A percentile compares a stretch with the other conserved stretches of the same genome.
Evolutionary conservation across 92 coral and sea anemone genomes (phyloP).

Genomic region (Zoanthus sociatus): DNA sequence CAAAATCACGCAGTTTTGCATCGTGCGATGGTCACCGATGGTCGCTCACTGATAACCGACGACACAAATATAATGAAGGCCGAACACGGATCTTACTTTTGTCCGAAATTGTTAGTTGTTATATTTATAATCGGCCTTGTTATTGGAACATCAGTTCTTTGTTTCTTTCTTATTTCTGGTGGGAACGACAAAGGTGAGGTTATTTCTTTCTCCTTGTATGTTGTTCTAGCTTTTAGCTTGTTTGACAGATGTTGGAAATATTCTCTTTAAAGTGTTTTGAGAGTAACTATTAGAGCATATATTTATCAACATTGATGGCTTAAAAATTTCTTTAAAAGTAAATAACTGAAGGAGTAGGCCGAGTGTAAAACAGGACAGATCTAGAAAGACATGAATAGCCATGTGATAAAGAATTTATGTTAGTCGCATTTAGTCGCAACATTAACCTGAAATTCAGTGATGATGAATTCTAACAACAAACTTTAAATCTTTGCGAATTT

Average conservation of each 20-base stretch:
- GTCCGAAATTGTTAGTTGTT: not conserved
- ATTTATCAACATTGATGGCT: constrained; percentile 10
- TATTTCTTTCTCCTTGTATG: not conserved
- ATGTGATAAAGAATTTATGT: too few species aligned
- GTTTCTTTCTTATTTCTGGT: constrained; percentile 30
- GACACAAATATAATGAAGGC: constrained; percentile 13
- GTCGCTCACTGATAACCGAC: constrained; percentile 4
- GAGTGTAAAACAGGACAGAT: constrained; percentile 13
- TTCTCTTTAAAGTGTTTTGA: constrained; percentile 13
- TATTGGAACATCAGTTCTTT: not conserved
- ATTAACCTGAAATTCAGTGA: too few species aligned
- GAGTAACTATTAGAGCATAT: not conserved
- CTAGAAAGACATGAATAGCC: not conserved
- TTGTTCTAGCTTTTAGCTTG: constrained; percentile 26
- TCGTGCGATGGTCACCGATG: constrained; percentile 20
- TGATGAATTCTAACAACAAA: too few species aligned
- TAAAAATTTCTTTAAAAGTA: constrained; percentile 12
- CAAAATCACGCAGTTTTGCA: constrained; percentile 31
- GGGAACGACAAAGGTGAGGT: constrained; percentile 32
- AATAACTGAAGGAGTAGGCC: not conserved
- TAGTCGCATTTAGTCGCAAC: too few species aligned
- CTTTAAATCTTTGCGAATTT: not conserved
- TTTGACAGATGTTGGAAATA: constrained; percentile 46
- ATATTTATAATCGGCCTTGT: not conserved
- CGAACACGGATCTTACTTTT: not conserved